Evolutionary conservation across 2,113 vertebrate species (phyloP), one percentile per base, ranked within the genome.

Genomic region (Poeciliopsis prolifica): DNA sequence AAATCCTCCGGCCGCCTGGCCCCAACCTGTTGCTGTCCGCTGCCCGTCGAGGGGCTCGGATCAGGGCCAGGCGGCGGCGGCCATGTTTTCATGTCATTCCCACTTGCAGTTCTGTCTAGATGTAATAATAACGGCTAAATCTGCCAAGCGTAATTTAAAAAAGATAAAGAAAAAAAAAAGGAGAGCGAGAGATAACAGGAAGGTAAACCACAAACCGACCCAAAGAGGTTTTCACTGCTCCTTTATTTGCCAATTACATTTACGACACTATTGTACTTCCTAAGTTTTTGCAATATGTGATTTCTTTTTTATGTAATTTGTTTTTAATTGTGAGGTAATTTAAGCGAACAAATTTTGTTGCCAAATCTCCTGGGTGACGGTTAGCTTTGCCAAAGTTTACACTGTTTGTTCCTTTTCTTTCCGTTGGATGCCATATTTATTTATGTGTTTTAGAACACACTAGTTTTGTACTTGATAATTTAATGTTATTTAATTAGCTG

Each of bases 401-500:
- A 94, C 87, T 82, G 74, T 85, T 63, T 61, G 77, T 89, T 87
- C 30, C 86, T 86, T 93, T 92, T 83, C 77, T 90, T 89, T 89
- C 83, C 87, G 89, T 94, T 90, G 37, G 69, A 91, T 86, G 87
- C 87, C 91, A 83, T 95, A 94, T 95, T 96, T 97, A 96, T 97
- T 97, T 94, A 93, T 94, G 86, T 89, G 87, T 92, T 90, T 91
- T 91, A 95, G 93, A 91, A 87, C 86, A 87, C 83, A 31, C 92
- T 92, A 91, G 93, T 89, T 93, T 74, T 92, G 84, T 93, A 92
- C 90, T 78, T 93, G 75, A 91, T 95, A 93, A 95, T 96, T 95
- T 95, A 92, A 94, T 93, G 87, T 90, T 94, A 94, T 94, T 95
- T 94, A 94, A 95, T 95, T 95, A 93, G 94, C 78, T 91, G 87